Base-by-base conservation (phyloP, 2,888 invertebrate species). In the Lasioglossum zephyrum region DNA sequence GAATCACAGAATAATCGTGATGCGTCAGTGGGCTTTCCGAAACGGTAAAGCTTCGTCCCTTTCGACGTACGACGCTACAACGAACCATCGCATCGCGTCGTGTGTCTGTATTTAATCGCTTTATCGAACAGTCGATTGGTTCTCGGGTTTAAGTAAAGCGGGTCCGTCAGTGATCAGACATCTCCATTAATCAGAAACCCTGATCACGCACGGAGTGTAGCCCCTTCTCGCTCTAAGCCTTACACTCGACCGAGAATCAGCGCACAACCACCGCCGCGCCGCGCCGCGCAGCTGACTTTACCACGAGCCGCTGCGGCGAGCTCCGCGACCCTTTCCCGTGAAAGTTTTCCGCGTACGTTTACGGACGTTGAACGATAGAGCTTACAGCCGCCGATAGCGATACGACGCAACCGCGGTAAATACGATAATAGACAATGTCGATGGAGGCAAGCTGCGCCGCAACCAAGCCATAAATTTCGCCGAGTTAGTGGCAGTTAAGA, bases 381-480 rank as follows among this genome's bases (percentile, higher is more conserved):
- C 53, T 66, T 63, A 72, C 53, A 44, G 13, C 60, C 77, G 18
- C 60, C 77, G 86, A 81, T 69, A 70, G 74, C 73, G 80, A 78
- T 84, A 88, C 72, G 75, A 73, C 60, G 73, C 31, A 60, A 78
- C 74, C 79, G 36, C 80, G 84, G 78, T 80, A 88, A 85, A 87
- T 84, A 85, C 83, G 88, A 85, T 85, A 88, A 85, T 85, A 89
- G 87, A 85, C 88, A 88, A 82, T 82, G 81, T 63, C 77, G 79
- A 74, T 26, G 16, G 79, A 72, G 18, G 69, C 79, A 53, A 69
- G 60, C 69, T 63, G 36, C 66, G 53, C 76, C 49, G 41, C 66
- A 39, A 47, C 44, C 47, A 66, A 16, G 70, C 63, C 77, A 84
- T 89, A 89, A 89, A 88, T 87, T 89, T 77, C 57, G n/a, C 60